phyloP scores from a whole-genome alignment of 2,797 vertebrate species.

The Dryobates pubescens region DNA sequence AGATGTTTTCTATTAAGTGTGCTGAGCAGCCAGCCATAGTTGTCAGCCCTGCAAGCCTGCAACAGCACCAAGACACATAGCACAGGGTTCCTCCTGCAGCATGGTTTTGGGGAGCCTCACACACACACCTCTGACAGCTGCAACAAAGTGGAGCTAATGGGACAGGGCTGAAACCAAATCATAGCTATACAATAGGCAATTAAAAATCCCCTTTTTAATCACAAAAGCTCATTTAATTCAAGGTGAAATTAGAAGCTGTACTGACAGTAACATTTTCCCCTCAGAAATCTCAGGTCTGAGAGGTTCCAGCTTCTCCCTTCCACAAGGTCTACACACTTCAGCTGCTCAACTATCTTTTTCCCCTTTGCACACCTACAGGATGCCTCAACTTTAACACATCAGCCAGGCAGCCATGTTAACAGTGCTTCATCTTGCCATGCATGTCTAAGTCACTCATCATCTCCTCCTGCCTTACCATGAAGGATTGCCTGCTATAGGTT shows the following conservation, averaged over 20 bases:
- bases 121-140: accelerated
- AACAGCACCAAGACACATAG: not conserved
- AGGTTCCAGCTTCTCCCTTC: not conserved
- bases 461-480: not conserved
- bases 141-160: not conserved
- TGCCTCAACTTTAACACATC: not conserved
- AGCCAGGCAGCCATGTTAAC: not conserved
- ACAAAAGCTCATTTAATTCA: not conserved
- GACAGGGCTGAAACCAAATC: not conserved
- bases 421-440: not conserved
- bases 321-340: not conserved
- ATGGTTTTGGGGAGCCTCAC: accelerated
- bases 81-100: accelerated
- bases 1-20: not conserved
- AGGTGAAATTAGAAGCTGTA: not conserved
- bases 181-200: not conserved
- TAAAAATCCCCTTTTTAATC: not conserved
- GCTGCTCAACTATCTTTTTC: not conserved
- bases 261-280: not conserved
- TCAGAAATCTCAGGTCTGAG: not conserved
- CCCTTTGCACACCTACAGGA: not conserved
- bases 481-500: not conserved
- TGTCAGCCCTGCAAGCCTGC: not conserved
- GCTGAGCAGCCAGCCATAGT: not conserved
- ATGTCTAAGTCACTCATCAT: not conserved